phyloP scores from a whole-genome alignment of 2,113 vertebrate species.

The Donacobius atricapilla region DNA sequence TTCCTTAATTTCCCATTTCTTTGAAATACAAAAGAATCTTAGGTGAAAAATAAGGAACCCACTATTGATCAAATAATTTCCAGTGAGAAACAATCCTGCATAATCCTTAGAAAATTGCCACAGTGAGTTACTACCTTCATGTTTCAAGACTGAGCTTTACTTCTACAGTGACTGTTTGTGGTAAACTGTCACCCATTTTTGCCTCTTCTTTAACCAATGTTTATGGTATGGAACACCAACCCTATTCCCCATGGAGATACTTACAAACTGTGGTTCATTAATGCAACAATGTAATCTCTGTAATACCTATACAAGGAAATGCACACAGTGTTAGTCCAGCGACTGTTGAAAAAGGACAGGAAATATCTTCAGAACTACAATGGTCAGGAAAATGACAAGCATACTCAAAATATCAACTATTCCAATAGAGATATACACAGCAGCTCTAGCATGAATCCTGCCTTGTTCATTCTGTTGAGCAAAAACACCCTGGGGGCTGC shows the following conservation, averaged over 20 bases:
- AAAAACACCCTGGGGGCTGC: conserved; percentile 6
- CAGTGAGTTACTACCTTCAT: not conserved
- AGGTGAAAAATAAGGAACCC: not conserved
- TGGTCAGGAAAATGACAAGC: not conserved
- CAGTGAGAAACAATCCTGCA: not conserved
- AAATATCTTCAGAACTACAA: not conserved
- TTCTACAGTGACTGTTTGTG: not conserved
- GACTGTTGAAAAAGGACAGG: not conserved
- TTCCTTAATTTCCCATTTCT: not conserved
- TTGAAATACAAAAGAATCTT: not conserved
- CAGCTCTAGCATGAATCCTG: not conserved
- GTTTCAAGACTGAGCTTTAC: not conserved
- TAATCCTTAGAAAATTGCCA: not conserved
- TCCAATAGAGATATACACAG: not conserved
- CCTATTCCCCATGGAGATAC: not conserved
- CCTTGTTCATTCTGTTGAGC: not conserved
- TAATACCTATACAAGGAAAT: not conserved
- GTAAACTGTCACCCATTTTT: not conserved
- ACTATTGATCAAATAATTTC: not conserved
- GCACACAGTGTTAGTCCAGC: not conserved
- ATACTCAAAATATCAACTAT: not conserved
- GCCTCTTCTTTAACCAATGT: not conserved
- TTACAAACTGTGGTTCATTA: conserved; percentile 2
- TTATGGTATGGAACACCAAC: not conserved
- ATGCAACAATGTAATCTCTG: not conserved